These are phyloP conservation scores for Oenanthe oenanthe DNA, from an alignment of 2,113 vertebrate species.

Conservation along the genomic window DNA sequence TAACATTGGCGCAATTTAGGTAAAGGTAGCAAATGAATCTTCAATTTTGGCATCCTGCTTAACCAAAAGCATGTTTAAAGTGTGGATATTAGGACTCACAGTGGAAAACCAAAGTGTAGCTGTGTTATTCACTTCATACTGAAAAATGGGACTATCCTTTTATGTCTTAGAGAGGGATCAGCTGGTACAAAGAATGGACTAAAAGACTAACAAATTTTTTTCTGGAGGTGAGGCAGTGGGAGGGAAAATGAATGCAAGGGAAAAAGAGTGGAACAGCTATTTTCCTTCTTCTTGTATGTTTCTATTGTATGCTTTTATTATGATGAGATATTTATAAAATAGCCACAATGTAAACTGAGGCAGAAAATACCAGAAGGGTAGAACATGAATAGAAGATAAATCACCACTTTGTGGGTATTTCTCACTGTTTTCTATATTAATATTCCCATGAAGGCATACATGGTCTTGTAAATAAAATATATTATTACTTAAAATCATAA, in stretches of 20 bases:
- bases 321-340: neutral
- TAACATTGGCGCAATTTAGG: neutral
- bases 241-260: neutral
- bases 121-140: neutral
- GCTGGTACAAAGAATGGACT: neutral
- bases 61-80: neutral
- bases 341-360: neutral
- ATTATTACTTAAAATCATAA: neutral
- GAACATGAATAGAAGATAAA: neutral
- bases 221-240: rapidly evolving
- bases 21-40: neutral
- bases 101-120: neutral
- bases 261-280: neutral
- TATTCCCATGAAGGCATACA: neutral
- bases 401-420: neutral
- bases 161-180: neutral
- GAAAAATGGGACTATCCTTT: neutral
- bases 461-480: neutral
- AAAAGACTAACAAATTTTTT: neutral
- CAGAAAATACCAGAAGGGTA: neutral
- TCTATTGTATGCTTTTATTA: neutral
- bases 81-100: neutral
- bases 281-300: neutral
- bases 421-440: neutral
- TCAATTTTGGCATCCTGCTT: neutral